Conservation (phyloP, 2,888 invertebrate genomes). For the Lochmaea capreae region DNA sequence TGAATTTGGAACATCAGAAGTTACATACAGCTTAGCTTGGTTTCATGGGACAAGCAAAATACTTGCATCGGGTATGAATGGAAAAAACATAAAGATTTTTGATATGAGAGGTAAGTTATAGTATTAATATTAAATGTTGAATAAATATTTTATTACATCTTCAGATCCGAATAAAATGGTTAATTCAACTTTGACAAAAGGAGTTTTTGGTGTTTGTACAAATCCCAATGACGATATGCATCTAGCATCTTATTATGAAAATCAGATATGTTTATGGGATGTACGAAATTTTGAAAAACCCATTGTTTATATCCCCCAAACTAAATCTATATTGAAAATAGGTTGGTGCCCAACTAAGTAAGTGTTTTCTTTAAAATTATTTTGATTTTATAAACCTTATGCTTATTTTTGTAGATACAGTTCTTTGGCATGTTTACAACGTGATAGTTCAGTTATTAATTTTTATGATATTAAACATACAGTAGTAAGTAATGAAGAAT, state of each 20-base stretch:
- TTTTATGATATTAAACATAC: constrained; percentile 88
- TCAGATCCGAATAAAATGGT: constrained; percentile 80
- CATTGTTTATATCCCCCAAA: constrained; percentile 77
- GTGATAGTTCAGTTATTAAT: constrained; percentile 81
- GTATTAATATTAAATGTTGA: constrained; percentile 3
- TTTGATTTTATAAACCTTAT: neutral
- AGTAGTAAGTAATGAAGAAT: constrained; percentile 75
- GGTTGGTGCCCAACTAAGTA: constrained; percentile 91
- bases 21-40: constrained; percentile 88
- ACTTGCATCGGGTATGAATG: constrained; percentile 90
- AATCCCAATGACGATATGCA: constrained; percentile 83
- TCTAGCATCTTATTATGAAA: constrained; percentile 86
- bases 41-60: constrained; percentile 78
- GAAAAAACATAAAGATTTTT: constrained; percentile 87
- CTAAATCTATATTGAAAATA: constrained; percentile 78
- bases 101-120: constrained; percentile 82
- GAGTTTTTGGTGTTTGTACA: constrained; percentile 84
- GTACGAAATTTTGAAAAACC: constrained; percentile 88
- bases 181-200: constrained; percentile 79
- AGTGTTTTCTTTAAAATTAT: constrained; percentile 35
- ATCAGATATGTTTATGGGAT: constrained; percentile 89
- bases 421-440: constrained; percentile 83
- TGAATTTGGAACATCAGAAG: constrained; percentile 87
- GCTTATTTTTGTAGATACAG: constrained; percentile 69
- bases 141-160: constrained; percentile 37